Base-by-base conservation (phyloP, 1,140 invertebrate genomes). In the Pteromalus puparum region DNA sequence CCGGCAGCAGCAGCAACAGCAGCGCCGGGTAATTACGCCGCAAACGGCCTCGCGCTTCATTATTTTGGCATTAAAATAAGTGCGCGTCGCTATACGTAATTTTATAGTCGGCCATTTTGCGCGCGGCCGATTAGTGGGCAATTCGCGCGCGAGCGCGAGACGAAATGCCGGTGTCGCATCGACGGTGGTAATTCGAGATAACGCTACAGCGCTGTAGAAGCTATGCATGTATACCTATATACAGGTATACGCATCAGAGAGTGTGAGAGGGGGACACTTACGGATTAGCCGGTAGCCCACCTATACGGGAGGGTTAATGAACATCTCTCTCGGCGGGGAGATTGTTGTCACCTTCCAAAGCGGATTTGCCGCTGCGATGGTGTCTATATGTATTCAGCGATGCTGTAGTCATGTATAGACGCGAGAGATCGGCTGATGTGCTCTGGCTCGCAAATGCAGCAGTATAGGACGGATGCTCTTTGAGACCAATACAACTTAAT, bases 11-110 rank as follows among this genome's bases (percentile, higher is more conserved):
- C 82, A 79, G 67, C 34, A 82, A 26, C 61, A 72, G 65, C 61
- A 61, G 26, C 48, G 38, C 53, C 21, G 73, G 77, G 73, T 84
- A 86, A 83, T 82, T 86, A 85, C 77, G 84, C 12, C 26, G 67
- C 77, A 53, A 87, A 82, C 24, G 26, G 82, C 87, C 73, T 78
- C 79, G 74, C 83, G 86, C 81, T 84, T 89, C 89, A 90, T 90
- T 90, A 90, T 88, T 87, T 79, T 48, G 80, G 83, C 76, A 86
- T 88, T 90, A 87, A 89, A 89, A 88, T 87, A 87, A 89, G 87
- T 89, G 89, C 86, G 83, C 77, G 82, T 46, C 83, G 86, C 86
- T 81, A 83, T 87, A 87, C 85, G 89, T 89, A 90, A 90, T 89
- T 90, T 90, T 88, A 88, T 87, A 87, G 88, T 85, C 80, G 81